A percentile compares a stretch with the other conserved stretches of the same genome.
Evolutionary conservation across 2,113 vertebrate species (phyloP).

Genomic region (Cathartes aura): DNA sequence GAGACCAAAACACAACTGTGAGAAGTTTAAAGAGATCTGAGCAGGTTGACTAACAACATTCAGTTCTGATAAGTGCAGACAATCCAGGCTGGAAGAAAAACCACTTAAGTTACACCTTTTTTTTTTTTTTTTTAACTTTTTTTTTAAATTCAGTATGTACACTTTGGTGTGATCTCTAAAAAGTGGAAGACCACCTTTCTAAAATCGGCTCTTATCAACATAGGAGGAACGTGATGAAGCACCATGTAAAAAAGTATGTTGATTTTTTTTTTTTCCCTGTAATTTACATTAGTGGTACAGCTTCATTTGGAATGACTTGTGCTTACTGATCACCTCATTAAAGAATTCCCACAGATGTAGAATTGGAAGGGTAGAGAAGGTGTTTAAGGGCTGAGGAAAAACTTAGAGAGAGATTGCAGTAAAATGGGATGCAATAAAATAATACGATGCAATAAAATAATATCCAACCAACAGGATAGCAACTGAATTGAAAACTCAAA

Average conservation of each 20-base stretch:
- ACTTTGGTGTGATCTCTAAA: background rate
- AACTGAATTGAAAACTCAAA: background rate
- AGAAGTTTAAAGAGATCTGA: background rate
- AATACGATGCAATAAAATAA: background rate
- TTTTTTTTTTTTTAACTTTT: background rate
- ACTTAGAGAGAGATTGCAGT: background rate
- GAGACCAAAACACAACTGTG: background rate
- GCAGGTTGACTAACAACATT: background rate
- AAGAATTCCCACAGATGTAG: background rate
- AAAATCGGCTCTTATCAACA: background rate
- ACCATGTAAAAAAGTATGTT: background rate
- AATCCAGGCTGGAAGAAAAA: background rate
- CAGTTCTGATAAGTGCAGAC: background rate
- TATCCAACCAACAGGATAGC: background rate
- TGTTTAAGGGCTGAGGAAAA: background rate
- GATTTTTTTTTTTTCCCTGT: background rate
- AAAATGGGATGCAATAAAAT: background rate
- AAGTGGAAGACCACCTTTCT: background rate
- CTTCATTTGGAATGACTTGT: background rate
- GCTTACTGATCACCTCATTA: background rate
- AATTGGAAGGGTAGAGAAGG: background rate
- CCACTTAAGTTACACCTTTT: background rate
- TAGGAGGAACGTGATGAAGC: background rate
- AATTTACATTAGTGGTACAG: background rate
- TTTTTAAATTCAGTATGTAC: background rate